These are phyloP conservation scores for Lepidochitona cinerea DNA, from an alignment of 2,888 invertebrate species.

Conservation along the genomic window DNA sequence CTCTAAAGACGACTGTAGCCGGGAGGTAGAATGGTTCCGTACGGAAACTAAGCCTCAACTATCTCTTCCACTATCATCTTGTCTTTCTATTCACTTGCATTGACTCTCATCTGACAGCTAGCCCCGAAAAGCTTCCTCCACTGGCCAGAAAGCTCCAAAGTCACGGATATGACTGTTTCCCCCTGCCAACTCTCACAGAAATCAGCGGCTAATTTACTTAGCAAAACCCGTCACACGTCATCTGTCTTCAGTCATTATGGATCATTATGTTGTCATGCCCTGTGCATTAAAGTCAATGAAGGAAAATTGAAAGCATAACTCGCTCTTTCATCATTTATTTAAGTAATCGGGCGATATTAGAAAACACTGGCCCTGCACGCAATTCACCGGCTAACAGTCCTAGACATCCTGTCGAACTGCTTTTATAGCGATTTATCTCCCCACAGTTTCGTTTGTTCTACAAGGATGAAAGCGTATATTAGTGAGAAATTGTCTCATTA, in stretches of 20 bases:
- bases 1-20: not conserved
- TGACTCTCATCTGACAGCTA: not conserved
- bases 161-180: conserved; percentile 5
- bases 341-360: conserved; percentile 3
- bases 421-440: not conserved
- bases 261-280: conserved; percentile 1
- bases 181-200: not conserved
- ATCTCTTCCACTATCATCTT: not conserved
- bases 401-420: not conserved
- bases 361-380: not conserved
- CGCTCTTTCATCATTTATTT: conserved; percentile 5
- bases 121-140: conserved; percentile 1
- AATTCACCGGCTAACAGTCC: not conserved
- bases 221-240: conserved; percentile 7
- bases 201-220: not conserved
- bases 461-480: too few relatives aligned
- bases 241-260: conserved; percentile 1
- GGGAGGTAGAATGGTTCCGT: not conserved
- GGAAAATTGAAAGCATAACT: conserved; percentile 3
- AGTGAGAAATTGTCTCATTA: too few relatives aligned
- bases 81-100: not conserved
- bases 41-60: not conserved
- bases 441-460: too few relatives aligned
- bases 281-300: not conserved
- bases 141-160: not conserved